These are phyloP conservation scores for Lasioglossum baleicum DNA, from an alignment of 1,140 invertebrate genomes.

Conservation along the genomic window DNA sequence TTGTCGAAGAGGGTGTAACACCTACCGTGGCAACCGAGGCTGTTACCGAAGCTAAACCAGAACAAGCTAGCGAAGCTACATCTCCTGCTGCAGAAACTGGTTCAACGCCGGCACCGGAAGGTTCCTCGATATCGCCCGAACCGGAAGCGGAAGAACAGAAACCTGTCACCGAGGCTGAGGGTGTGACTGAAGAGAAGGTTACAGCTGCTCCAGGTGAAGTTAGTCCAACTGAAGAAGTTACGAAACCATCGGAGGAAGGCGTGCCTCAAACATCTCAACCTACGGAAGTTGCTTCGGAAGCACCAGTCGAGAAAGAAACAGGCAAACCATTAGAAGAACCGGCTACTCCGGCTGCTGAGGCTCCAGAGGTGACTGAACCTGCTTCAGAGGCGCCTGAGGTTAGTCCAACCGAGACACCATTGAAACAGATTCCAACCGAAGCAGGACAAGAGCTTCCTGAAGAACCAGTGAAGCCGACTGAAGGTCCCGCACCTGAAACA, in stretches of 20 bases:
- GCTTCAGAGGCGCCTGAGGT: conserved; percentile 37
- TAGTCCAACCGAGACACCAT: conserved; percentile 30
- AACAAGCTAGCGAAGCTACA: conserved; percentile 37
- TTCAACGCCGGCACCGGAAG: conserved; percentile 2
- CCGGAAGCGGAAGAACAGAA: conserved; percentile 11
- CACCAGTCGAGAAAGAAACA: conserved; percentile 1
- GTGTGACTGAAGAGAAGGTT: conserved; percentile 46
- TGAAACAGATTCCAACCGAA: conserved; percentile 8
- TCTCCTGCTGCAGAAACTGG: conserved; percentile 14
- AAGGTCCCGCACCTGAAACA: background rate
- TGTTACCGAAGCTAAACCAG: conserved; percentile 45
- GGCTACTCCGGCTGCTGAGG: conserved; percentile 19
- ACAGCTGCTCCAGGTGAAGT: conserved; percentile 16
- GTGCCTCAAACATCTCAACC: background rate
- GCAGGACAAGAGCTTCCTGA: background rate
- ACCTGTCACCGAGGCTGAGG: conserved; percentile 30
- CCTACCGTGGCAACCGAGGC: conserved; percentile 42
- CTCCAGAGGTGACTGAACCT: conserved; percentile 9
- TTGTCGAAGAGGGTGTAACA: conserved; percentile 26
- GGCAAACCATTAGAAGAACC: conserved; percentile 27
- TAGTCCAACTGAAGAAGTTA: conserved; percentile 38
- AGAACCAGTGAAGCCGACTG: conserved; percentile 2
- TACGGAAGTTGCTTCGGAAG: conserved; percentile 2
- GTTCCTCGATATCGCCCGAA: background rate
- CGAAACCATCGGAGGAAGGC: conserved; percentile 25